Base-by-base conservation (phyloP, 2,888 invertebrate genomes). In the Peribatodes rhomboidaria region DNA sequence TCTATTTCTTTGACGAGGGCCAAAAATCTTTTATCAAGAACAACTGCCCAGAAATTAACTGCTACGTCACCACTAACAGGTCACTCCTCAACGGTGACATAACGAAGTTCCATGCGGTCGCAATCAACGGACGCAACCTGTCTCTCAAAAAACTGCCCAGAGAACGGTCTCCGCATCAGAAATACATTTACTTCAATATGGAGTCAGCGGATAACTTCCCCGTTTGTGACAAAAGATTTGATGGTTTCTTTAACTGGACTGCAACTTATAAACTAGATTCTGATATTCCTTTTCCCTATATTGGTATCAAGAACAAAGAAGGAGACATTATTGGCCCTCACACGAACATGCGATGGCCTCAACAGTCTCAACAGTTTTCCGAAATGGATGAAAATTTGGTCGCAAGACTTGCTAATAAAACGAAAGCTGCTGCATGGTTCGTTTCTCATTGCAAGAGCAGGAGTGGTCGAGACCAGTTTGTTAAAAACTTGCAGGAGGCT, bases 171-270 rank as follows among this genome's bases (percentile, higher is more conserved):
- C 67, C 72, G 0, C 77, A 82, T 14, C 93, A 93, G 61, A 88
- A 87, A 69, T 93, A 89, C 61, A 85, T 93, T 58, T 92, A 74
- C 68, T 80, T 91, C 47, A 88, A 87, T 56, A 85, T 85, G 79
- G 93, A 94, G 72, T 93, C 93, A 0, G 76, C 90, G 0, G 85
- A 87, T 0, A 87, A 91, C 66, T 85, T 80, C 60, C 92, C 92
- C 0, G 76, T 88, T 0, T 92, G 92, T 64, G 66, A 68, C 3
- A 47, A 70, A 1, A 58, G 62, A 20, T 92, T 80, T 37, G 87
- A 93, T n/a, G 76, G 80, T 6, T 92, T 85, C 62, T 93, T 93
- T 49, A 93, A 93, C 69, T 89, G 88, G 89, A 93, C 93, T 0
- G 76, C 87, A 0, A 93, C 93, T 0, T 93, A 93, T 41, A 86